Conservation (phyloP, 1,140 invertebrate genomes). For the Drosophila repletoides region DNA sequence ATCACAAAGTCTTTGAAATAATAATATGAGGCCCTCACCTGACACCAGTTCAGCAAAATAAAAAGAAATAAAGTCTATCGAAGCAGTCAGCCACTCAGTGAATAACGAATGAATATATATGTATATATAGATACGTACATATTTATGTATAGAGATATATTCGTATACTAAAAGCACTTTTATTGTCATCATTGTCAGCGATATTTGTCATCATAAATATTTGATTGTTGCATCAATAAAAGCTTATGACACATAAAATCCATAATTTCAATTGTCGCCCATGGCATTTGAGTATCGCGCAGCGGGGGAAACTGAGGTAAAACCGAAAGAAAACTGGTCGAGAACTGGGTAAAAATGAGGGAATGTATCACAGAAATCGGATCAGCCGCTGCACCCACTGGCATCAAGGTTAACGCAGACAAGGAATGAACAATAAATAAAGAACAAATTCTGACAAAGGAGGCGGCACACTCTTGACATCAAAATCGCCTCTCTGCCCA, state of each 20-base stretch:
- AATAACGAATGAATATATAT: constrained; percentile 1
- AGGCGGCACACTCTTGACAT: neutral
- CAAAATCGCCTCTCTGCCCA: neutral
- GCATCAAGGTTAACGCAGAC: constrained; percentile 33
- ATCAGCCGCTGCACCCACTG: constrained; percentile 36
- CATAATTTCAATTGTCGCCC: constrained; percentile 78
- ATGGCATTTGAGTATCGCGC: constrained; percentile 16
- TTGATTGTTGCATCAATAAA: constrained; percentile 81
- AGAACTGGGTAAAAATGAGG: neutral
- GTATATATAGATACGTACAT: neutral
- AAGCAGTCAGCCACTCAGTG: neutral
- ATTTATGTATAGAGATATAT: neutral
- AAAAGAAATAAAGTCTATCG: constrained; percentile 17
- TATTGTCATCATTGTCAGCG: constrained; percentile 77
- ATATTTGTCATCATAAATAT: constrained; percentile 79
- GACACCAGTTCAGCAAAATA: constrained; percentile 19
- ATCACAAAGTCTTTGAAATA: neutral
- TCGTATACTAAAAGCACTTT: constrained; percentile 60
- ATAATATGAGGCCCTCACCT: constrained; percentile 25
- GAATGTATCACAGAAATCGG: constrained; percentile 13
- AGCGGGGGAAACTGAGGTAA: neutral
- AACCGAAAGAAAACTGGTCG: too few species aligned
- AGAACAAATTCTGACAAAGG: constrained; percentile 19
- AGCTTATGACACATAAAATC: constrained; percentile 81
- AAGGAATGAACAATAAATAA: constrained; percentile 41